Base-by-base conservation (phyloP, 2,797 vertebrate genomes). In the Gobio occitaniae region DNA sequence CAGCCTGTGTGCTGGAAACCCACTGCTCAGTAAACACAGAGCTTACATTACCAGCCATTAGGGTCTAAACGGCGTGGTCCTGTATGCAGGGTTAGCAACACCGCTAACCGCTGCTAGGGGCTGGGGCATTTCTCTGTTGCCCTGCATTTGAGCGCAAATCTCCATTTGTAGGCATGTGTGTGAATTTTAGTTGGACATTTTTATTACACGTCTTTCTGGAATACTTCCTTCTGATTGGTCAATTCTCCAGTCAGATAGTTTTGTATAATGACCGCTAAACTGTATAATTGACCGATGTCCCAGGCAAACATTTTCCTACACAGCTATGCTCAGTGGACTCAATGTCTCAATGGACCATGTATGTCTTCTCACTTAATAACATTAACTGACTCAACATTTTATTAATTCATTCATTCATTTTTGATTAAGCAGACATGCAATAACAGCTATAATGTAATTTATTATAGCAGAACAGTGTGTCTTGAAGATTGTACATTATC, bases 11-110 rank as follows among this genome's bases (percentile, higher is more conserved):
- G 92, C 92, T 92, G 92, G 93, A 93, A 93, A 93, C 93, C 90
- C 91, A 90, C 92, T 92, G 92, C 95, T 95, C 93, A 91, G 94
- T 94, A 96, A 95, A 95, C 94, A 96, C 74, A 36, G 89, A 89
- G 91, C 88, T 92, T 89, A 90, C 93, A 93, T 93, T 94, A 94
- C 93, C 87, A 89, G 92, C 93, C 94, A 96, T 95, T 96, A 95
- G 94, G 94, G 93, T 80, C 90, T 94, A 94, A 95, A 94, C 93
- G 94, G 89, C 92, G 92, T 89, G 92, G 91, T 93, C 91, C 84
- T 85, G 74, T 87, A 74, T 77, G 79, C 63, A 48, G 81, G 72
- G 61, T 63, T 85, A 82, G 75, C 82, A 86, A 77, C 78, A 92
- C 86, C 92, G 93, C 92, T 93, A 16, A 47, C 86, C 71, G 87